Evolutionary conservation across 2,888 invertebrate species (phyloP), one percentile per base, ranked within the genome.

Genomic region (Crocallis elinguaria): DNA sequence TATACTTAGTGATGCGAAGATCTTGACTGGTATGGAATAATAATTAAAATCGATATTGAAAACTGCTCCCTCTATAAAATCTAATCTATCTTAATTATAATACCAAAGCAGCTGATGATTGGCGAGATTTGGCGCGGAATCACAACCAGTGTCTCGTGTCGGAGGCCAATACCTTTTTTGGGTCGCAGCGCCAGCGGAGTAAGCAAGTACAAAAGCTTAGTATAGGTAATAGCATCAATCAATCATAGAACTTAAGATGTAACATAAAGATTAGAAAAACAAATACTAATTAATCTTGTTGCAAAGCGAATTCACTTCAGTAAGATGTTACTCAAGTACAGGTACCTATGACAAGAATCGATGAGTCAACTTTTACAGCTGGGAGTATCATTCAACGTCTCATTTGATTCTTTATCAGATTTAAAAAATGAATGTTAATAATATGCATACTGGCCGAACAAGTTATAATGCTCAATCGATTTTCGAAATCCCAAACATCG

Each of bases 401-500:
- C 56, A 64, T 65, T 61, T 62, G 65, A 64, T 56, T 41, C 44
- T 42, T 61, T 62, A 65, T 67, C 64, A 52, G 64, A 65, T 65
- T 62, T 45, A 53, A 59, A n/a, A 77, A 76, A 76, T 64, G 45
- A 48, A 54, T 57, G 42, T 41, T n/a, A n/a, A n/a, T n/a, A 46
- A 51, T 62, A 56, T 55, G 42, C 67, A 78, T 75, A 72, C 77
- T 67, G 75, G 49, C 69, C 74, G 65, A 69, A 73, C 78, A 75
- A 74, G 76, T 79, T 79, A 77, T 74, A 77, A 73, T 70, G 74
- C 67, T 73, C 73, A 79, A 84, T 86, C 81, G 77, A 75, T 81
- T 86, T 81, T 77, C 82, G 81, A 84, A 83, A 88, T 86, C 77
- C 81, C 82, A 80, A 86, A 86, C 82, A 73, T 73, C 77, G 80